These are phyloP conservation scores for Lepus oiostolus DNA, from an alignment of 2,797 vertebrate species.

Conservation along the genomic window DNA sequence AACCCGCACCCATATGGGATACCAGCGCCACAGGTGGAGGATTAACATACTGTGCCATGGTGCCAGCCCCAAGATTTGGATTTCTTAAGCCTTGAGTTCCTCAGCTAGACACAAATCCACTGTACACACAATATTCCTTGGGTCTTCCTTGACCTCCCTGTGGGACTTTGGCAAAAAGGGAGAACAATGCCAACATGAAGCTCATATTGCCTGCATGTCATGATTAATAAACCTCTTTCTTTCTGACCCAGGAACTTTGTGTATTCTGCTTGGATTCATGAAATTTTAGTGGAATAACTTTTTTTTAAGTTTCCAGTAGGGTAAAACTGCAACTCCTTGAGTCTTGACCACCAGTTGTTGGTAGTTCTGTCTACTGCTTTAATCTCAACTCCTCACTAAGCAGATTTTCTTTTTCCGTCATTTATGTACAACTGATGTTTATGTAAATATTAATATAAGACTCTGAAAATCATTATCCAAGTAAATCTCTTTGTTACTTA, in stretches of 20 bases:
- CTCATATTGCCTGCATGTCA: neutral
- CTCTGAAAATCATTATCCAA: neutral
- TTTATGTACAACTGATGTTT: neutral
- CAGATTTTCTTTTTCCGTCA: slow-evolving; percentile 8
- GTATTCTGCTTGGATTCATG: slow-evolving; percentile 3
- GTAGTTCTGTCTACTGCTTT: slow-evolving; percentile 2
- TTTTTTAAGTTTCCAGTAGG: neutral
- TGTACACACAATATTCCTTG: neutral
- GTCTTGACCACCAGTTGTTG: neutral
- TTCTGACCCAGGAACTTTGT: neutral
- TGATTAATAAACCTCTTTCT: slow-evolving; percentile 7
- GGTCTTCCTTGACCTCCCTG: neutral
- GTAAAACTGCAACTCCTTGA: neutral
- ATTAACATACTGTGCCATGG: too few species aligned
- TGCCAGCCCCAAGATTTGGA: neutral
- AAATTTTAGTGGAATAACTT: neutral
- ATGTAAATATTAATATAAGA: neutral
- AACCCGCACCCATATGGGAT: too few species aligned
- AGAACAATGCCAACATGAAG: neutral
- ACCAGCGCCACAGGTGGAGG: too few species aligned
- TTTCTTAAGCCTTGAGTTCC: neutral
- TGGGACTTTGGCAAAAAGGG: neutral
- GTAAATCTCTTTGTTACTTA: slow-evolving; percentile 9
- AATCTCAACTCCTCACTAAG: neutral
- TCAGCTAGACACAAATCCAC: neutral